phyloP scores from a whole-genome alignment of 2,888 invertebrate genomes.

The Rhamnusium bicolor region DNA sequence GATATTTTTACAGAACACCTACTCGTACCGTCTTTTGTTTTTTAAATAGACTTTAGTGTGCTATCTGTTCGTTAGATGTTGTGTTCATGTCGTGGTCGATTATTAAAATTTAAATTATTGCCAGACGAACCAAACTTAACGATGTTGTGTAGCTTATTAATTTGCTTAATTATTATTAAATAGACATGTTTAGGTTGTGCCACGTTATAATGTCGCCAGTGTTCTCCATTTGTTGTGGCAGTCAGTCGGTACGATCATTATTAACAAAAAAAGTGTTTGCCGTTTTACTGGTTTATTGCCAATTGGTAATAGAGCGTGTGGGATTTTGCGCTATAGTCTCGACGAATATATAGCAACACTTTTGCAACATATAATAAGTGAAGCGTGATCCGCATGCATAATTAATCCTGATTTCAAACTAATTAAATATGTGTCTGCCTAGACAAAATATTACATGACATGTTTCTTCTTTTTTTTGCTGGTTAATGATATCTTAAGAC shows the following conservation, averaged over 20 bases:
- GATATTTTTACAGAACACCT: too few relatives aligned
- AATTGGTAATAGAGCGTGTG: constrained; percentile 29
- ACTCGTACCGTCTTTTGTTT: neutral
- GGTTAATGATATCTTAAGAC: constrained; percentile 4
- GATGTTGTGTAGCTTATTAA: neutral
- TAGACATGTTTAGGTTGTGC: neutral
- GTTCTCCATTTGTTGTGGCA: neutral
- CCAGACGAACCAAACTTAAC: neutral
- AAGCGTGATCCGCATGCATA: constrained; percentile 10
- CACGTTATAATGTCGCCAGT: neutral
- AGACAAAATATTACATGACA: neutral
- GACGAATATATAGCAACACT: neutral
- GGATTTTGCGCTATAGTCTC: constrained; percentile 7
- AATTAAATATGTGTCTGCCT: neutral
- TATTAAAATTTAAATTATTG: neutral
- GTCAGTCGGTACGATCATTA: neutral
- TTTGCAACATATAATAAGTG: constrained; percentile 9
- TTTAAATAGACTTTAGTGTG: neutral
- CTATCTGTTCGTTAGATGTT: neutral
- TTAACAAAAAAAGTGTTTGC: constrained; percentile 34
- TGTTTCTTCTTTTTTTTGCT: neutral
- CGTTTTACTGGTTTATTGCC: constrained; percentile 22
- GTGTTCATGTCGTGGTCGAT: neutral
- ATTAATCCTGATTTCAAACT: constrained; percentile 7
- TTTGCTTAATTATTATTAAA: constrained; percentile 28